Evolutionary conservation across 2,797 vertebrate genomes (phyloP), one percentile per base, ranked within the genome.

Genomic region (Tenualosa thibaudeaui): DNA sequence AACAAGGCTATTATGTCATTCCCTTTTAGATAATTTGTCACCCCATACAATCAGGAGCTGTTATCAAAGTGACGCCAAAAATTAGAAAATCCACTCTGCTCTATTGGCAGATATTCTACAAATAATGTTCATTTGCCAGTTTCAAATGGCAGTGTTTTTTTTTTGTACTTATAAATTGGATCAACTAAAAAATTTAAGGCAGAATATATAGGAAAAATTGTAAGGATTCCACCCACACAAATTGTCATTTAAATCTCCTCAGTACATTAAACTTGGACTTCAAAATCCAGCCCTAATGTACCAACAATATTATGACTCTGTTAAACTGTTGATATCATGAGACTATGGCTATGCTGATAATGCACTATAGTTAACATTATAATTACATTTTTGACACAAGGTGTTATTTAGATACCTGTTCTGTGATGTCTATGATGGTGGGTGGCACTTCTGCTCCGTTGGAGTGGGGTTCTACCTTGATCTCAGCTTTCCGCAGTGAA

Each of bases 401-500:
- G 10, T 56, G 26, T 26, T 22, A n/a, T 24, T 51, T 10, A 26
- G 50, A 9, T 95, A 98, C 97, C 96, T 97, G 95, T 8, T 92
- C 89, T 78, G 93, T 91, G 53, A 85, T 43, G 5, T 95, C 92
- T 60, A 88, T 86, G 86, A 92, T 84, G 87, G 89, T 82, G 78
- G 92, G 43, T 85, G 83, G 93, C 31, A 90, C 68, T 71, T 95
- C 94, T 0, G 95, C 93, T 50, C 94, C 95, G 6, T 95, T 95
- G 0, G 93, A 92, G 60, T 95, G 94, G n/a, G 93, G 40, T 6
- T 95, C 94, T 3, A 92, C 84, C 43, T 93, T 96, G 4, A 91
- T 86, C 84, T 97, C 96, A 0, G 93, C 88, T 91, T 95, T 97
- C 95, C 94, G 97, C 85, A 95, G 40, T 83, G 93, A 94, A 0